Conservation (phyloP, 92 coral and sea anemone species). For the Paragorgia papillata region DNA sequence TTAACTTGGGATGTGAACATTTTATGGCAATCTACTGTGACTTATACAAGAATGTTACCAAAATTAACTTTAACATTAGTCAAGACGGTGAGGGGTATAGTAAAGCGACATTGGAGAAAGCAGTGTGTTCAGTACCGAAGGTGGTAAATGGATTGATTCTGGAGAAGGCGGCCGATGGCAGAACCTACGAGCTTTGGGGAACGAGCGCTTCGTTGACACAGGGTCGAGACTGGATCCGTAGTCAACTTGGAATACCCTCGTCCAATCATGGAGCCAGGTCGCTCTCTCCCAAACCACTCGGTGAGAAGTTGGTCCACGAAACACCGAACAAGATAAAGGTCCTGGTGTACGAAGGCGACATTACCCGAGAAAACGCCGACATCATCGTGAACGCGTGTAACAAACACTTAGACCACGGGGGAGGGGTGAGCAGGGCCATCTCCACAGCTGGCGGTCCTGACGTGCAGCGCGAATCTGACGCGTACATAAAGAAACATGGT, state of each 20-base stretch:
- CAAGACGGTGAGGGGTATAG: not conserved
- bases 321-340: constrained; percentile 32
- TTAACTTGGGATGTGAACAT: constrained; percentile 7
- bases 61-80: constrained; percentile 1
- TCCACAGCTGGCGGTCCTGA: constrained; percentile 58
- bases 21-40: not conserved
- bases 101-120: not conserved
- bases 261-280: not conserved
- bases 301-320: constrained; percentile 13
- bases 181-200: constrained; percentile 10
- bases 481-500: constrained; percentile 56
- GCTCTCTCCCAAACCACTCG: not conserved
- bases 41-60: not conserved
- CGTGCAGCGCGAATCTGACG: constrained; percentile 69
- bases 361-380: constrained; percentile 84
- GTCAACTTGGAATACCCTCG: not conserved
- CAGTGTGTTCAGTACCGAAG: not conserved
- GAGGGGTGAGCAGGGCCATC: constrained; percentile 83
- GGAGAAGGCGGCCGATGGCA: constrained; percentile 16
- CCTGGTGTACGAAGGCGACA: constrained; percentile 49
- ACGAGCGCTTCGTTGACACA: not conserved
- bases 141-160: not conserved
- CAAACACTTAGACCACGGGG: constrained; percentile 83
- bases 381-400: constrained; percentile 93
- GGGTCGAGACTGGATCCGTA: constrained; percentile 13